Evolutionary conservation across 2,797 vertebrate species (phyloP), one percentile per base, ranked within the genome.

Genomic region (Karalla daura): DNA sequence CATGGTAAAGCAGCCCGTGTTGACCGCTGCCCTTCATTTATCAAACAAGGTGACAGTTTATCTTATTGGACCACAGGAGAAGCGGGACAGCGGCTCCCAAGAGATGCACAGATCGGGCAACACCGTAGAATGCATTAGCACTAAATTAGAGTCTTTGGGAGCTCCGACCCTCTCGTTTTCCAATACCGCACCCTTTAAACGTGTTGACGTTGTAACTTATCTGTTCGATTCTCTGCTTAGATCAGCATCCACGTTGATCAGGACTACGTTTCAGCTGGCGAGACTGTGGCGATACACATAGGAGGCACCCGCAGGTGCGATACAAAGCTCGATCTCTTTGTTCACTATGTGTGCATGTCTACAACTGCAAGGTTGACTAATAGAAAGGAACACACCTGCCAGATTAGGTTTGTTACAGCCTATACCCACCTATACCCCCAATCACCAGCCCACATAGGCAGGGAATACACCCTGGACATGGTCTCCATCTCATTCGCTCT

Each of bases 1-100:
- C 89, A 94, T 95, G 95, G 77, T 93, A 95, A 96, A 89, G 84
- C 81, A 30, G 13, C 66, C 59, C 17, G 14, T 84, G 90, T 89
- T 91, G 89, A 91, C 90, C 43, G 53, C 86, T 86, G 84, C 47
- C 88, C 86, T 88, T 87, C 85, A 88, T 91, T 84, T 85, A 79
- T 90, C 91, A 91, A 86, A 90, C 84, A 86, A 90, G 87, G 76
- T 90, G 90, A 90, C 90, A 93, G 86, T 89, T 89, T 83, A 86
- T 90, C 90, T n/a, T 88, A 70, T 83, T n/a, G 64, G 85, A 90
- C 89, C 91, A 91, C 89, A 90, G 89, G 85, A 74, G 91, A 17
- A 87, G 90, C 83, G 32, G 1, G 46, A 51, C 60, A 51, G 76
- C 53, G 39, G 55, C 78, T 83, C 64, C 77, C 27, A 20, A 76